phyloP scores from a whole-genome alignment of 2,888 invertebrate species.

The Nycteola revayana region DNA sequence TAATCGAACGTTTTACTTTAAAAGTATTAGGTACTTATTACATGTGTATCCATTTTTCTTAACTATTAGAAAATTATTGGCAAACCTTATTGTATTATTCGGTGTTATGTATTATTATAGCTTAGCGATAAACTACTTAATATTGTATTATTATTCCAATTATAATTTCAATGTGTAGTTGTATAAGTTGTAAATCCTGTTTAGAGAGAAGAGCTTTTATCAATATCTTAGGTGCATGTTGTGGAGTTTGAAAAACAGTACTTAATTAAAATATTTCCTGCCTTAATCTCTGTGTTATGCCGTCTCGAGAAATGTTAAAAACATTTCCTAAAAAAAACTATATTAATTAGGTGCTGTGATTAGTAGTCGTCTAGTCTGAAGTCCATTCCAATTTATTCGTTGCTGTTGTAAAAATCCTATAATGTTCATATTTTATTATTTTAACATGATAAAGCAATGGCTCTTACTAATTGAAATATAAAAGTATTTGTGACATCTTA shows the following conservation, averaged over 20 bases:
- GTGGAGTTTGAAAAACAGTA: conserved; percentile 46
- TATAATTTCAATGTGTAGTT: no score
- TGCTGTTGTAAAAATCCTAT: conserved; percentile 14
- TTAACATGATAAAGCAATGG: no score
- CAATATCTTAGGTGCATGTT: conserved; percentile 28
- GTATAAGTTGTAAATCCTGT: conserved; percentile 20
- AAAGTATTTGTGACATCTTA: no score
- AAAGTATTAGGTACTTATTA: conserved; percentile 14
- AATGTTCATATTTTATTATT: conserved; percentile 3
- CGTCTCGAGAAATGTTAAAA: conserved; percentile 61
- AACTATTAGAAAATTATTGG: conserved; percentile 3
- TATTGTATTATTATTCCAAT: no score
- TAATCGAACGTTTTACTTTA: conserved; percentile 24
- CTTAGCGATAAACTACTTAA: no score
- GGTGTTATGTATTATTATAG: no score
- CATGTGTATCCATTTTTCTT: conserved; percentile 8
- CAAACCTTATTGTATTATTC: conserved; percentile 13
- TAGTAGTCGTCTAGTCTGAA: conserved; percentile 59
- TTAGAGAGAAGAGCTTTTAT: conserved; percentile 38
- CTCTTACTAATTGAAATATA: no score
- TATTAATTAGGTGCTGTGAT: conserved; percentile 65
- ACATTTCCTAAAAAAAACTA: conserved; percentile 53
- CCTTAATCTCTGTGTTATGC: conserved; percentile 61
- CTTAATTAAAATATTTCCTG: conserved; percentile 52
- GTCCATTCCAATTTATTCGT: conserved; percentile 52